Percentiles rank a stretch among this genome's conserved stretches.
Conservation (phyloP, 2,797 vertebrate genomes). For the Falco biarmicus region DNA sequence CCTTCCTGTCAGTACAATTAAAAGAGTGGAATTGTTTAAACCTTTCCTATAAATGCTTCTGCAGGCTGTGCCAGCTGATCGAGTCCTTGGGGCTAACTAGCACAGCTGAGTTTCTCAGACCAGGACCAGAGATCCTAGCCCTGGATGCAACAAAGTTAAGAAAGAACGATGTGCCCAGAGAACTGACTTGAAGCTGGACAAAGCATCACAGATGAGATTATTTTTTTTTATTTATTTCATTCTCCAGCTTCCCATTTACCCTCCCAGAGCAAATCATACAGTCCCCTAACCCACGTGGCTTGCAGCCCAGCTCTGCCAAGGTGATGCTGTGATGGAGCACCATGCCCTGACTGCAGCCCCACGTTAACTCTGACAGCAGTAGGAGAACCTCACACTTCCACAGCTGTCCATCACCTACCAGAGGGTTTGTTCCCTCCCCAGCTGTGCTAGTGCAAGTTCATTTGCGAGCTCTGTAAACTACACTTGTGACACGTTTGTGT, state of each 20-base stretch:
- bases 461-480: neutral
- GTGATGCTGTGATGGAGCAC: neutral
- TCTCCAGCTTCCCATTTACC: neutral
- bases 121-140: neutral
- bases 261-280: accelerated
- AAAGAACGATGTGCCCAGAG: neutral
- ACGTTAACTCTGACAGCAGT: neutral
- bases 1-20: neutral
- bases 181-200: neutral
- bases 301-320: neutral
- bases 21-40: neutral
- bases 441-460: neutral
- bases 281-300: too few relatives aligned
- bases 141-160: too few relatives aligned
- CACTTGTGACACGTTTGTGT: accelerated
- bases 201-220: neutral
- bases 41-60: neutral
- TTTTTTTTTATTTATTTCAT: neutral
- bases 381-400: neutral
- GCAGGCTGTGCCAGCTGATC: neutral
- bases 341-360: neutral
- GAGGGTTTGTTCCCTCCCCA: neutral
- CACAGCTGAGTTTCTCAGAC: neutral
- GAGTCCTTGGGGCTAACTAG: neutral
- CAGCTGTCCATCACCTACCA: neutral